Conservation (phyloP, 1,140 invertebrate species). For the Triops cancriformis region DNA sequence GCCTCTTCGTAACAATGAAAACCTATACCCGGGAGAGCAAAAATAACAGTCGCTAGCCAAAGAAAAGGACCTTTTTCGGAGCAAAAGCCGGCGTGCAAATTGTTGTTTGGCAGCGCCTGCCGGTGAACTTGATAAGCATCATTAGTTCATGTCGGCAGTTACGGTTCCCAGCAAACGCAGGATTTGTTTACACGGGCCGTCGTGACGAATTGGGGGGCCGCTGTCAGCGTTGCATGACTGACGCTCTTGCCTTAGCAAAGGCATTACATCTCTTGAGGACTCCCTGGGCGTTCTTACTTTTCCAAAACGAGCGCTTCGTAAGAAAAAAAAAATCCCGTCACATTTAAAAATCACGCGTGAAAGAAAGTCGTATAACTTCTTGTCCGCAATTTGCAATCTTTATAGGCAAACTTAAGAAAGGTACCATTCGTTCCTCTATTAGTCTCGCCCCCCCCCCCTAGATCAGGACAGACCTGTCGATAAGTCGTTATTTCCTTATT, state of each 20-base stretch:
- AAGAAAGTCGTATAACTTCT: too few species aligned
- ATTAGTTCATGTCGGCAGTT: constrained; percentile 13
- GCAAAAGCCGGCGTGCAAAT: not conserved
- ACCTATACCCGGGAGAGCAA: not conserved
- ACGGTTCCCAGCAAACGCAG: not conserved
- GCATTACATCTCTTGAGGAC: not conserved
- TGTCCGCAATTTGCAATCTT: too few species aligned
- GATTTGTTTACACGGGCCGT: not conserved
- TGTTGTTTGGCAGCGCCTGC: constrained; percentile 12
- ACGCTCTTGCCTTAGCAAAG: not conserved
- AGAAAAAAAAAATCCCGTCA: too few species aligned
- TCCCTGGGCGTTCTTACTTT: not conserved
- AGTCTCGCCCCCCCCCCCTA: not conserved
- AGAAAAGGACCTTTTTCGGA: not conserved
- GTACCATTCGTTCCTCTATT: not conserved
- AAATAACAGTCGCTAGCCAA: not conserved
- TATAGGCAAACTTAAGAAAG: too few species aligned
- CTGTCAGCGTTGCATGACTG: not conserved
- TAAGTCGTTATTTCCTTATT: not conserved
- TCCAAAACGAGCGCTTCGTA: not conserved
- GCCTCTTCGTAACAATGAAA: constrained; percentile 1
- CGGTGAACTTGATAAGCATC: constrained; percentile 13
- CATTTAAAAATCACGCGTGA: too few species aligned
- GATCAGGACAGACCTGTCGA: not conserved
- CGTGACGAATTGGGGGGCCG: not conserved